phyloP scores from a whole-genome alignment of 1,140 invertebrate species.

The Ganaspis sp. region DNA sequence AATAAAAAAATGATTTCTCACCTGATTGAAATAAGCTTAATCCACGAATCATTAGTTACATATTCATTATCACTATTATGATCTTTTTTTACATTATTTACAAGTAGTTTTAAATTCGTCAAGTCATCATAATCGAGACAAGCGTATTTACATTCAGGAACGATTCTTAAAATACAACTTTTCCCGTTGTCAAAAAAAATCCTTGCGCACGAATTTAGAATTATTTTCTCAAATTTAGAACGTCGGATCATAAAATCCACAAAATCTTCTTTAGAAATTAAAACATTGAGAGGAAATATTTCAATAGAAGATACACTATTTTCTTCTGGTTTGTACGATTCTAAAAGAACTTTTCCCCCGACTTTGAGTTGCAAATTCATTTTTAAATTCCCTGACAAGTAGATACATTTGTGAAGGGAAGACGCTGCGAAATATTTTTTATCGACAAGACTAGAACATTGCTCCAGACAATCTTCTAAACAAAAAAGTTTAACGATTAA shows the following conservation, averaged over 20 bases:
- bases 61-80: conserved; percentile 33
- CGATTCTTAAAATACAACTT: conserved; percentile 74
- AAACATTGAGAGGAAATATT: conserved; percentile 72
- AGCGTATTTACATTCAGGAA: conserved; percentile 78
- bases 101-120: conserved; percentile 76
- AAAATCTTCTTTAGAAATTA: conserved; percentile 78
- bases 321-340: conserved; percentile 44
- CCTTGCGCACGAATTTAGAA: conserved; percentile 79
- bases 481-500: conserved; percentile 59
- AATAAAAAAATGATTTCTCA: conserved; percentile 42
- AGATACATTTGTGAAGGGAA: conserved; percentile 44
- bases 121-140: conserved; percentile 79
- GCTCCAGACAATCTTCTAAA: conserved; percentile 53
- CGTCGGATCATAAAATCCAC: conserved; percentile 78
- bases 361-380: conserved; percentile 62
- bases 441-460: conserved; percentile 29
- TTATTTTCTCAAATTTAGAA: conserved; percentile 75
- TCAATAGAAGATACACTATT: conserved; percentile 71
- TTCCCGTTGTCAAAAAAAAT: conserved; percentile 77
- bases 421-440: conserved; percentile 36
- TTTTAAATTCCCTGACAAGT: conserved; percentile 58
- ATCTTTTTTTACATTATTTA: conserved; percentile 62
- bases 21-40: conserved; percentile 45
- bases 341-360: conserved; percentile 70
- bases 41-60: background rate